Evolutionary conservation across 2,888 invertebrate species (phyloP).

Genomic region (Dryadula phaetusa): DNA sequence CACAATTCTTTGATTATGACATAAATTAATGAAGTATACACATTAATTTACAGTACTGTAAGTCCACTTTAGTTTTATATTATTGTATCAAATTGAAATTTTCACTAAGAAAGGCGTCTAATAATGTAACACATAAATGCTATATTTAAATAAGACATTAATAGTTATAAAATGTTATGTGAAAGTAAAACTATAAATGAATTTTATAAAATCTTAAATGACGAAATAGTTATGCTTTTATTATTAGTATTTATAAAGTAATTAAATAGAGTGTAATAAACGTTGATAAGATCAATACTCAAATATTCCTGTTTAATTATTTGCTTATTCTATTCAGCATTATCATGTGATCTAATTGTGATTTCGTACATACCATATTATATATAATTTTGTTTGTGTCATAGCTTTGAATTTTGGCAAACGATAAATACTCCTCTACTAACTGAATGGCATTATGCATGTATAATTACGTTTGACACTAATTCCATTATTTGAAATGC

Average conservation of each 20-base stretch:
- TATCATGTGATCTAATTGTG: background rate
- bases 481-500: slow-evolving; percentile 3
- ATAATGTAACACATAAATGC: too few relatives aligned
- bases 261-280: background rate
- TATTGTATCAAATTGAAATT: too few relatives aligned
- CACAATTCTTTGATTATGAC: too few relatives aligned
- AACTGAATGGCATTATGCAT: slow-evolving; percentile 15
- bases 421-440: slow-evolving; percentile 3
- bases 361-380: slow-evolving; percentile 10
- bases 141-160: too few relatives aligned
- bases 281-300: background rate
- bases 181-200: too few relatives aligned
- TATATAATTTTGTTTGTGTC: slow-evolving; percentile 7
- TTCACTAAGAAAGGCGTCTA: too few relatives aligned
- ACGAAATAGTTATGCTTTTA: too few relatives aligned
- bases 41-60: too few relatives aligned
- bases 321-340: background rate
- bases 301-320: background rate
- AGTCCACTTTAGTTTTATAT: too few relatives aligned
- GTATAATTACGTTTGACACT: slow-evolving; percentile 14
- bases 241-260: background rate
- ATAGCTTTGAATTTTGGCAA: slow-evolving; percentile 12
- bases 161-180: too few relatives aligned
- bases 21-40: too few relatives aligned
- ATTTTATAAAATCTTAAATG: too few relatives aligned